Evolutionary conservation across 2,797 vertebrate genomes (phyloP).

Genomic region (Myotis daubentonii): DNA sequence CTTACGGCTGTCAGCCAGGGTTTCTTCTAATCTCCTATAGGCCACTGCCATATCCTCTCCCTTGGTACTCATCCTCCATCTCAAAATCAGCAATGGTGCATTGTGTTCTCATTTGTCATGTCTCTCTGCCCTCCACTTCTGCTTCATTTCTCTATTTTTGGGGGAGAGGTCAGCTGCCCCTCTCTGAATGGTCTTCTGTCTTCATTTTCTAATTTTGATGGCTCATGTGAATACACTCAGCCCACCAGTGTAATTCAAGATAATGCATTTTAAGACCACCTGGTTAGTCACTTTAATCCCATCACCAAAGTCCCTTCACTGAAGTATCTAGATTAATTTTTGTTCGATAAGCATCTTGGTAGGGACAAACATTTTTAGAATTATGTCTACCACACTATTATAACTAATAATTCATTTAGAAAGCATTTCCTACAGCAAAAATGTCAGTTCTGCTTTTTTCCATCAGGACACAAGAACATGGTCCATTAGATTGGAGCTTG

Average conservation of each 20-base stretch:
- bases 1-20: neutral
- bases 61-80: neutral
- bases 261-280: neutral
- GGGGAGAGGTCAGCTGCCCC: neutral
- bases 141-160: neutral
- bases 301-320: neutral
- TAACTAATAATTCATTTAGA: neutral
- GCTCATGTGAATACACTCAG: neutral
- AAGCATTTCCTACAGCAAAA: neutral
- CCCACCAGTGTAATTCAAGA: neutral
- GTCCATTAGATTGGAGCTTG: neutral
- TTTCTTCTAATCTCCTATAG: neutral
- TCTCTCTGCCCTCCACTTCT: neutral
- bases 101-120: neutral
- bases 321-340: neutral
- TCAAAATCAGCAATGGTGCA: neutral
- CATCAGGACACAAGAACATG: neutral
- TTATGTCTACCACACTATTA: neutral
- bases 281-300: neutral
- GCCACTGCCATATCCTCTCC: neutral
- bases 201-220: neutral
- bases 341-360: neutral
- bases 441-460: neutral
- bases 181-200: neutral
- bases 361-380: neutral